Base-by-base conservation (phyloP, 2,888 invertebrate species). In the Hetaerina titia region DNA sequence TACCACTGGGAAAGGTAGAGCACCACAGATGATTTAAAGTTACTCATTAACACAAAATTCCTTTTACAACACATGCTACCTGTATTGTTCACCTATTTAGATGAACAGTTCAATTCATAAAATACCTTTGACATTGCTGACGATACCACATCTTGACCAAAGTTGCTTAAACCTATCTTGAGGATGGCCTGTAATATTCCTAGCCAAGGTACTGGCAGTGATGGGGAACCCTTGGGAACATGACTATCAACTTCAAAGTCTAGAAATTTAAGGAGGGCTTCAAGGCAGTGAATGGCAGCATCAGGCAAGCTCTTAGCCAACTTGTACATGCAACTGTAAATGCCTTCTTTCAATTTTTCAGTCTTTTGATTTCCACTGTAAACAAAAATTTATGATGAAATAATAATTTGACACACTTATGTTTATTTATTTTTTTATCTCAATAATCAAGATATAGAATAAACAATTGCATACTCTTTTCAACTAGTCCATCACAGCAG, bases 331-430 rank as follows among this genome's bases (percentile, higher is more conserved):
- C 92, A 92, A 56, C n/a, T 22, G 31, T 64, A 64, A 56, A 74
- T n/a, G 11, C 69, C 92, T 31, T 92, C 92, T 60, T 92, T 92
- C 69, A 92, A 92, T 69, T 22, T 69, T 92, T 92, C 92, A 64
- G 56, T 74, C 56, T 92, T 92, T n/a, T 74, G 69, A 92, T 92
- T 92, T 13, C 56, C 92, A 74, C 92, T 92, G 69, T 22, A 92
- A 74, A 15, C 7, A 57, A 92, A 92, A 11, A 69, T 69, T 69
- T 69, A n/a, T 22, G 22, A 69, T 9, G 7, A 6, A 22, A 69
- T 17, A 88, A 56, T 56, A 88, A 88, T 7, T 19, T 88, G 15
- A 31, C 31, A 56, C 15, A 56, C 13, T 11, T 69, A 22, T 69
- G n/a, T 7, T n/a, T 13, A 69, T 69, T 69, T 11, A 7, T 69